Evolutionary conservation across 92 coral and sea anemone genomes (phyloP), one percentile per base, ranked within the genome.

Genomic region (Epizoanthus scotinus): DNA sequence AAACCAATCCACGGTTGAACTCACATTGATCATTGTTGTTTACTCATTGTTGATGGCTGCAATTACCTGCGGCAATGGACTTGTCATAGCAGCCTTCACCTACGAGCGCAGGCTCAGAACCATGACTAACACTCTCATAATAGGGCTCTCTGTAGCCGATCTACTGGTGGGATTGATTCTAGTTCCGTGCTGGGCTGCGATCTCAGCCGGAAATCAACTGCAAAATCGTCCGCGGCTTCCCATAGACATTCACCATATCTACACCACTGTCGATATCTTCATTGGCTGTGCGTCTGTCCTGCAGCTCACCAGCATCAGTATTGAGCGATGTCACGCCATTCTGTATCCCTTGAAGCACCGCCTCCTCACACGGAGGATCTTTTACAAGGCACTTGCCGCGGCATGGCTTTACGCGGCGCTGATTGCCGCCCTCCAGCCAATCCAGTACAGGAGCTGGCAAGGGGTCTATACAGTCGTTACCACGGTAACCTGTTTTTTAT

Each of bases 211-310:
- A 19, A 80, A 84, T 18, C 69, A 82, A 5, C 21, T 19, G 5
- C 67, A 60, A 58, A 63, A 24, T 40, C n/a, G 34, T 3, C 60
- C n/a, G n/a, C n/a, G 24, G 21, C 7, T 86, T 0, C 65, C 83
- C 77, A 34, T 71, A 42, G 56, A 61, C 24, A 77, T 63, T 52
- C 89, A 94, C 65, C 89, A 91, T 84, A 79, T 94, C 82, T 94
- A 91, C 58, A 94, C 91, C 66, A 91, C 98, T 5, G 87, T 87
- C 8, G 98, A 94, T 26, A 94, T 94, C 59, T 91, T 94, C 81
- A 88, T 88, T 54, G 98, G 98, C 13, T 72, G 91, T 8, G 87
- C 98, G 28, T 94, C 98, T 42, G 91, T 94, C 73, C 83, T 94
- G 6, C 98, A 94, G 57, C 82, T 94, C 2, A 91, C 93, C 0